Percentiles rank a stretch among this genome's conserved stretches.
phyloP scores from a whole-genome alignment of 1,140 invertebrate species.

The Lasioglossum baleicum region DNA sequence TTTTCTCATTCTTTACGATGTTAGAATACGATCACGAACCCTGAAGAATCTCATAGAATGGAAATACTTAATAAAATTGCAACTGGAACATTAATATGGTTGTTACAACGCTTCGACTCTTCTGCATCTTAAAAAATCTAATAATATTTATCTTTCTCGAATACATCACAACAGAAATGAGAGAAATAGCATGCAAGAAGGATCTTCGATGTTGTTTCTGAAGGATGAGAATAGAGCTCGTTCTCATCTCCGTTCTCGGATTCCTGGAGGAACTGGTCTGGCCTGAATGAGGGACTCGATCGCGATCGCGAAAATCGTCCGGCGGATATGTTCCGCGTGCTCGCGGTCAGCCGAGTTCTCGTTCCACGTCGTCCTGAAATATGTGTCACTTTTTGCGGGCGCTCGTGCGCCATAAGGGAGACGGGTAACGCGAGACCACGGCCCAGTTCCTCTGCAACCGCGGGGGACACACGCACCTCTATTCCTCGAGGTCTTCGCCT shows the following conservation, averaged over 20 bases:
- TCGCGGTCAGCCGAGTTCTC: slow-evolving; percentile 43
- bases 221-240: background rate
- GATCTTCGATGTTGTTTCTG: background rate
- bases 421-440: slow-evolving; percentile 61
- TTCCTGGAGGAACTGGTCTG: slow-evolving; percentile 3
- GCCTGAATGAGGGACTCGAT: background rate
- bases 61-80: too few relatives aligned
- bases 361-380: slow-evolving; percentile 48
- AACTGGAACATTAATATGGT: too few relatives aligned
- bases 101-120: too few relatives aligned
- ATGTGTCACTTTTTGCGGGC: slow-evolving; percentile 64
- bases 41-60: too few relatives aligned
- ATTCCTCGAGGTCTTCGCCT: slow-evolving; percentile 3
- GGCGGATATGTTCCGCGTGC: slow-evolving; percentile 42
- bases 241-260: background rate
- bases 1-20: too few relatives aligned
- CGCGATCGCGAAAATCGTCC: slow-evolving; percentile 22
- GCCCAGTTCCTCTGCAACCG: slow-evolving; percentile 53
- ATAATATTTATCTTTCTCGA: too few relatives aligned
- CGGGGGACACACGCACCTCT: slow-evolving; percentile 22
- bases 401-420: slow-evolving; percentile 46
- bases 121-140: too few relatives aligned
- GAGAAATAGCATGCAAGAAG: too few relatives aligned
- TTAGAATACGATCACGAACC: too few relatives aligned
- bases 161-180: too few relatives aligned